Evolutionary conservation across 1,140 invertebrate species (phyloP).

Genomic region (Nasonia giraulti): DNA sequence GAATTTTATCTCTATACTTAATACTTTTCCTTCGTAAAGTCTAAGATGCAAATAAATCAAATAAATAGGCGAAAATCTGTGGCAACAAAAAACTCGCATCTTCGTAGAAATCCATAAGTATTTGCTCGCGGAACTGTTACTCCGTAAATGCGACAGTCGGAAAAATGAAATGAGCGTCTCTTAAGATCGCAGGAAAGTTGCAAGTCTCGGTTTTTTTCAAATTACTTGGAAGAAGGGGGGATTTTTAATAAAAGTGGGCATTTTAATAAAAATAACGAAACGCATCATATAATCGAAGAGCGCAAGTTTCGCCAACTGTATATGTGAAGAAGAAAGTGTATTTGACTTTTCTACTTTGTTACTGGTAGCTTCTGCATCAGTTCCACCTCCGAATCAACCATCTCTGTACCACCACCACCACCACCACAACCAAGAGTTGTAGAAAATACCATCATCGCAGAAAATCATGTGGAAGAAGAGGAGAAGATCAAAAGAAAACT

Average conservation of each 20-base stretch:
- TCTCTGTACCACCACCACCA: too few relatives aligned
- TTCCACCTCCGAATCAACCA: too few relatives aligned
- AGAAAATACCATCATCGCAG: too few relatives aligned
- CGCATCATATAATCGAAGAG: conserved; percentile 29
- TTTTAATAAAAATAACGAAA: conserved; percentile 13
- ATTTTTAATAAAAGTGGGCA: neutral
- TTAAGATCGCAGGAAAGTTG: too few relatives aligned
- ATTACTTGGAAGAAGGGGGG: too few relatives aligned
- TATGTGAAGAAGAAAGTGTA: conserved; percentile 33
- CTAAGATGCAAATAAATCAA: conserved; percentile 32
- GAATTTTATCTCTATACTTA: conserved; percentile 32
- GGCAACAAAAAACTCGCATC: conserved; percentile 57
- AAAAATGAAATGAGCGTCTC: neutral
- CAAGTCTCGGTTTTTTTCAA: too few relatives aligned
- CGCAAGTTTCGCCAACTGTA: conserved; percentile 42
- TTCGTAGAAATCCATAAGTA: conserved; percentile 52
- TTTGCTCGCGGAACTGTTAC: conserved; percentile 32
- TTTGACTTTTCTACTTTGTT: conserved; percentile 41
- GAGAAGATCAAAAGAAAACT: too few relatives aligned
- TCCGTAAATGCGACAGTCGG: conserved; percentile 23
- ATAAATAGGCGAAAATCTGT: conserved; percentile 48
- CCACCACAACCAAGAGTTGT: too few relatives aligned
- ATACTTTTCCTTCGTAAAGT: conserved; percentile 9
- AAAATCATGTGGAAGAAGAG: too few relatives aligned
- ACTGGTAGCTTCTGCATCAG: neutral